These are phyloP conservation scores for Microplitis manilae DNA, from an alignment of 2,888 invertebrate genomes.

Conservation along the genomic window DNA sequence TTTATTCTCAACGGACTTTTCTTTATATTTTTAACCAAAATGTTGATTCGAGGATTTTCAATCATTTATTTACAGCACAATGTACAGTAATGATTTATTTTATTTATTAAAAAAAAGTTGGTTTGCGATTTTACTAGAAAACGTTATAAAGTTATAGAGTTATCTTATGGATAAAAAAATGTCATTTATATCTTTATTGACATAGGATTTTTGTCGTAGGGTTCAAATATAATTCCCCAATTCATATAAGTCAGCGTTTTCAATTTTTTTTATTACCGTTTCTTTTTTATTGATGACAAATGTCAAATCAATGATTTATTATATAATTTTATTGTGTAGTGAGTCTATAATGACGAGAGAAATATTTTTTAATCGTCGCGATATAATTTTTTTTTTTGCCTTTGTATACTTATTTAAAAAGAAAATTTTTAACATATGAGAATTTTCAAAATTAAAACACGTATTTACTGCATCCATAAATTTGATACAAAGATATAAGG, in stretches of 20 bases:
- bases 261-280: too few species aligned
- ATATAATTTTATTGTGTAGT: background rate
- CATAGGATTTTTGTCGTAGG: background rate
- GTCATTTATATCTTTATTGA: slow-evolving; percentile 7
- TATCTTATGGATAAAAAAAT: background rate
- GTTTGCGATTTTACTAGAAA: background rate
- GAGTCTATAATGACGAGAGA: background rate
- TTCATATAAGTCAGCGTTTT: background rate
- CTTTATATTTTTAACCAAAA: background rate
- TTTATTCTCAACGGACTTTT: background rate
- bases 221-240: background rate
- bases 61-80: too few species aligned
- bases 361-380: background rate
- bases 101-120: background rate
- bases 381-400: background rate
- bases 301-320: background rate
- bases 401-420: background rate
- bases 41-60: background rate
- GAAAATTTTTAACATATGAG: background rate
- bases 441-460: too few species aligned
- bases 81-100: too few species aligned
- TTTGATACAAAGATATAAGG: too few species aligned
- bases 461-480: too few species aligned
- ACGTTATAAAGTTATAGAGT: background rate
- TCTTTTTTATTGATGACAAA: slow-evolving; percentile 1